These are phyloP conservation scores for Phlogophora meticulosa DNA, from an alignment of 2,888 invertebrate species.

Conservation along the genomic window DNA sequence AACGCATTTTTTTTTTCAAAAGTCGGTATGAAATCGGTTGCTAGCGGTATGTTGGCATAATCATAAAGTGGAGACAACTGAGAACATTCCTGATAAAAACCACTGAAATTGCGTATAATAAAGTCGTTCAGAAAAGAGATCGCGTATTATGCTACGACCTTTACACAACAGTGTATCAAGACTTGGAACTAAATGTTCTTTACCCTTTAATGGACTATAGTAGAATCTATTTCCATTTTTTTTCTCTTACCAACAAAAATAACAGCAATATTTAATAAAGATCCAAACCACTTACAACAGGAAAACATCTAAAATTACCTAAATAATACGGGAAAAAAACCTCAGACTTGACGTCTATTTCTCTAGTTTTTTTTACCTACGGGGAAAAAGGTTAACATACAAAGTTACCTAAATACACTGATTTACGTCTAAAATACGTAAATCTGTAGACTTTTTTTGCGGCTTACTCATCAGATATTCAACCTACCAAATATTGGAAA, in stretches of 20 bases:
- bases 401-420: neutral
- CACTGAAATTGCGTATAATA: neutral
- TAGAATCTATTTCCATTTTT: neutral
- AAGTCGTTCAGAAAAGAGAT: constrained; percentile 15
- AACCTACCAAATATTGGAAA: neutral
- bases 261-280: neutral
- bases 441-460: too few relatives aligned
- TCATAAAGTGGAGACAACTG: neutral
- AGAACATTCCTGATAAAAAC: neutral
- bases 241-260: neutral
- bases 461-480: too few relatives aligned
- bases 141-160: constrained; percentile 1
- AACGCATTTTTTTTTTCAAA: too few relatives aligned
- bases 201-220: neutral
- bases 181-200: constrained; percentile 12
- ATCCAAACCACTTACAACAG: neutral
- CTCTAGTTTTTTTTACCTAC: neutral
- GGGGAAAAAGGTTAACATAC: neutral
- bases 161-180: constrained; percentile 8
- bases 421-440: too few relatives aligned
- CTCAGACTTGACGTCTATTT: neutral
- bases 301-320: neutral
- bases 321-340: neutral
- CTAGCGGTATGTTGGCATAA: neutral
- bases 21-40: too few relatives aligned